These are phyloP conservation scores for Watsonalla cultraria DNA, from an alignment of 2,888 invertebrate genomes.

Conservation along the genomic window DNA sequence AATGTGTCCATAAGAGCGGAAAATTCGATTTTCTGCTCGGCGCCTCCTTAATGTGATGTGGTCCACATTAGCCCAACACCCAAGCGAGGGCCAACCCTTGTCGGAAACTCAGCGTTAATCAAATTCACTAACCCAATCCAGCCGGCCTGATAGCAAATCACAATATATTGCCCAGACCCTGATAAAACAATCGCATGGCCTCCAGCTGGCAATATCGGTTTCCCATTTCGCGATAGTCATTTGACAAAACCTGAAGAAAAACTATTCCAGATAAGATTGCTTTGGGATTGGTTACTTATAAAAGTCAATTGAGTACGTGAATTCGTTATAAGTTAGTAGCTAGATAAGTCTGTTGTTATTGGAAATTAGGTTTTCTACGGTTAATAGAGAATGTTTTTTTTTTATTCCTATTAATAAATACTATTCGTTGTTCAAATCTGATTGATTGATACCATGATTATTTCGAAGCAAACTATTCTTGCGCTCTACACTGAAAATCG, in stretches of 20 bases:
- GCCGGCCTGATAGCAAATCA: slow-evolving; percentile 55
- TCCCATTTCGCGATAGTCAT: slow-evolving; percentile 15
- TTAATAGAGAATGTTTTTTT: too few species aligned
- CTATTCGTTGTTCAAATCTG: too few species aligned
- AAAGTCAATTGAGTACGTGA: neutral
- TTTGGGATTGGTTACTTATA: neutral
- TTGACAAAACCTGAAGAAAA: slow-evolving; percentile 2
- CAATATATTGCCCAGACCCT: slow-evolving; percentile 51
- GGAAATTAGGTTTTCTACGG: too few species aligned
- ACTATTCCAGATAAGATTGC: slow-evolving; percentile 1
- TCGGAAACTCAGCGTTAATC: slow-evolving; percentile 64
- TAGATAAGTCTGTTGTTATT: too few species aligned
- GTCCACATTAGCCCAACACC: slow-evolving; percentile 58
- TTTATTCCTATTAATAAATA: too few species aligned
- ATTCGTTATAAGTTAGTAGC: neutral
- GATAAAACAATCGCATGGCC: slow-evolving; percentile 47
- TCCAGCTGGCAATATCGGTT: slow-evolving; percentile 15
- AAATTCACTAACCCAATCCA: slow-evolving; percentile 67
- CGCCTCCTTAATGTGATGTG: slow-evolving; percentile 56
- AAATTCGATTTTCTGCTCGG: slow-evolving; percentile 73
- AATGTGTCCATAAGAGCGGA: slow-evolving; percentile 53
- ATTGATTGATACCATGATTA: too few species aligned
- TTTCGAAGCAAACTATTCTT: too few species aligned
- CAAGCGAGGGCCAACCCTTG: slow-evolving; percentile 63
- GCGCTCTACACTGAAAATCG: too few species aligned